Base-by-base conservation (phyloP, 2,888 invertebrate genomes). In the Catocala fraxini region DNA sequence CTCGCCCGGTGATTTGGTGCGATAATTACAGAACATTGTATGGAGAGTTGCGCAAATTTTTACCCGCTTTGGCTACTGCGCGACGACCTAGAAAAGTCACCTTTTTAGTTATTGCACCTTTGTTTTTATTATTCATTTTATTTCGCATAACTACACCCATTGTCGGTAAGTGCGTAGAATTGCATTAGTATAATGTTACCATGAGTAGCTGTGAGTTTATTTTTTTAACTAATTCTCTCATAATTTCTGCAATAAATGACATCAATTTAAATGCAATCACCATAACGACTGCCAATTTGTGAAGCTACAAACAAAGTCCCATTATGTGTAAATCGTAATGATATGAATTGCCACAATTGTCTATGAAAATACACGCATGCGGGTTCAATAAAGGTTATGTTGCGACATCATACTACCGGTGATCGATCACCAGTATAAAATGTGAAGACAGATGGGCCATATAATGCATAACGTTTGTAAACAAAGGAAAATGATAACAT, bases 221-320 rank as follows among this genome's bases (percentile, higher is more conserved):
- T 39, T 39, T 0, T 9, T 0, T 0, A 7, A 39, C 35, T n/a
- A 9, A 42, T 46, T 46, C 70, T 66, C 70, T 68, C 70, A 63
- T 73, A 79, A 81, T 84, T 78, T 77, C 71, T 76, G 70, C 76
- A 83, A 84, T 82, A 78, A 84, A 80, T 74, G 78, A 82, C 83
- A 73, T 81, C 89, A 90, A 90, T 90, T 88, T 89, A 86, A 90
- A 89, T 56, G 87, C 87, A 89, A 91, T 90, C 87, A 87, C 75
- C 57, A 62, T 85, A 87, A 88, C 85, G 79, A 85, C 80, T 72
- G 59, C 69, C 79, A 80, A 83, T 86, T 82, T 83, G 65, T 79
- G 65, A 73, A 75, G 69, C 68, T 76, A 80, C 82, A 81, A 83
- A 88, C 83, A 86, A 86, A 85, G 87, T 82, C 71, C 72, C 86